Evolutionary conservation across 2,888 invertebrate genomes (phyloP).

Genomic region (Drosophila vallismaia): DNA sequence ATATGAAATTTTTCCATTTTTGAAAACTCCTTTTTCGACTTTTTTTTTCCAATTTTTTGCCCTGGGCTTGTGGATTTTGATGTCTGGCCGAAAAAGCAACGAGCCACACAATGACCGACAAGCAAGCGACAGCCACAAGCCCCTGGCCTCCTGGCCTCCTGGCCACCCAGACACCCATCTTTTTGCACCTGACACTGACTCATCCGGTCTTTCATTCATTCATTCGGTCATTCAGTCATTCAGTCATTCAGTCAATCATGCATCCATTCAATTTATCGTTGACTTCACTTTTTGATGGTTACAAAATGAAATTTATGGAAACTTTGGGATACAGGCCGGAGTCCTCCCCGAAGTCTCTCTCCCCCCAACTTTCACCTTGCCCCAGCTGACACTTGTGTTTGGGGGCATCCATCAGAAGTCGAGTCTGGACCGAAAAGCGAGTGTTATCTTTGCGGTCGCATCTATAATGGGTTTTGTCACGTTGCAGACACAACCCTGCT

Average conservation of each 20-base stretch:
- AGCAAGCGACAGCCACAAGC: constrained; percentile 40
- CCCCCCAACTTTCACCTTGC: background rate
- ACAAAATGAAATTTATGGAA: constrained; percentile 76
- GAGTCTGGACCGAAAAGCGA: constrained; percentile 50
- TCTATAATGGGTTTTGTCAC: constrained; percentile 84
- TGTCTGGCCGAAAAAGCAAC: constrained; percentile 44
- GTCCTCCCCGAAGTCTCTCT: background rate
- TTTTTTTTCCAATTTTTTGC: too few relatives aligned
- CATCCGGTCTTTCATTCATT: constrained; percentile 5
- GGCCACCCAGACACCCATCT: too few relatives aligned
- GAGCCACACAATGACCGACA: constrained; percentile 65
- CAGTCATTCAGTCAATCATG: constrained; percentile 67
- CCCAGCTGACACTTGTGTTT: constrained; percentile 35
- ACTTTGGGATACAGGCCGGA: constrained; percentile 4
- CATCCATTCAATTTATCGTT: constrained; percentile 75
- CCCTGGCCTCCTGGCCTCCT: background rate
- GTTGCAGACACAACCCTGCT: constrained; percentile 76
- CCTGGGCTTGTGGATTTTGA: constrained; percentile 22
- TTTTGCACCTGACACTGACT: background rate
- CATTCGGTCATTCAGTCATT: constrained; percentile 6
- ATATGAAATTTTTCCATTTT: background rate
- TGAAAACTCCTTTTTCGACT: background rate
- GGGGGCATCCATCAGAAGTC: constrained; percentile 45
- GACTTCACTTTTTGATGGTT: constrained; percentile 76
- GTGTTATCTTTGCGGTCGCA: constrained; percentile 80